Conservation (phyloP, 2,888 invertebrate genomes). For the Latrodectus hesperus region DNA sequence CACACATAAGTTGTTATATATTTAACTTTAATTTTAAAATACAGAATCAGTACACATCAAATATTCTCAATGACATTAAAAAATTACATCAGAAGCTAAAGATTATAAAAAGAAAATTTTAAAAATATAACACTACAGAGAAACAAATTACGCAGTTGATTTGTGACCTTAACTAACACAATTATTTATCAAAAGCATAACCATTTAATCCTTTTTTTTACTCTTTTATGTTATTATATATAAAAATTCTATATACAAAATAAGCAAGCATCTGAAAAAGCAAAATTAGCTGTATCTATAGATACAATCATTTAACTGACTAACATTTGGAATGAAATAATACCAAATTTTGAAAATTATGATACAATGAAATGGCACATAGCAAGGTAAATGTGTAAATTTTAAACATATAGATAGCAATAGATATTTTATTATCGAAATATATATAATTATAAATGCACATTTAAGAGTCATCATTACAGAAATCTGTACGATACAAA, state of each 20-base stretch:
- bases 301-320: neutral
- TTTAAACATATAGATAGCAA: slow-evolving; percentile 18
- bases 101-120: slow-evolving; percentile 48
- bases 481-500: slow-evolving; percentile 10
- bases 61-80: slow-evolving; percentile 62
- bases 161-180: neutral
- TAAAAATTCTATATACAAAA: slow-evolving; percentile 66
- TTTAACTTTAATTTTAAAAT: slow-evolving; percentile 67
- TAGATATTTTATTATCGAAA: slow-evolving; percentile 19
- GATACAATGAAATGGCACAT: slow-evolving; percentile 49
- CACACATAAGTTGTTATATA: slow-evolving; percentile 33
- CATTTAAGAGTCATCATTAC: slow-evolving; percentile 17
- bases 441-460: slow-evolving; percentile 27
- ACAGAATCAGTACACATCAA: slow-evolving; percentile 63
- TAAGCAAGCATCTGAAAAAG: slow-evolving; percentile 43
- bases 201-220: slow-evolving; percentile 18
- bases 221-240: slow-evolving; percentile 19
- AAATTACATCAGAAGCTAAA: slow-evolving; percentile 68
- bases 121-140: slow-evolving; percentile 57
- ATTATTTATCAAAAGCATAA: slow-evolving; percentile 38
- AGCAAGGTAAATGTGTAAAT: slow-evolving; percentile 42
- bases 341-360: neutral
- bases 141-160: neutral
- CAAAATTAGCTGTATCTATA: slow-evolving; percentile 15
- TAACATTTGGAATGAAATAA: neutral